These are phyloP conservation scores for Potorous gilbertii DNA, from an alignment of 2,797 vertebrate genomes.

Conservation along the genomic window DNA sequence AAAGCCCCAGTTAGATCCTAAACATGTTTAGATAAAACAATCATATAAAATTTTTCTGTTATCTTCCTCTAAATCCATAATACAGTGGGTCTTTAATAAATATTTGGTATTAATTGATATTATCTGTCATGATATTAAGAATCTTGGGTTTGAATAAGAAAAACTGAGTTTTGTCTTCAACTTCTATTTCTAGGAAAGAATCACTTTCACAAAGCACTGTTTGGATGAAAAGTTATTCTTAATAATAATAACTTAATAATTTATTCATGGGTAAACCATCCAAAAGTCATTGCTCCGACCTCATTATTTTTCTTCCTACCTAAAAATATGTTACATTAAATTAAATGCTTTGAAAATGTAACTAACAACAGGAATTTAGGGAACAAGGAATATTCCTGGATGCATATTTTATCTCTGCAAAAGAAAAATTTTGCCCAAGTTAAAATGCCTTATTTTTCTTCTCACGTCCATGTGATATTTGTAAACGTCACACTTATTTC, in stretches of 20 bases:
- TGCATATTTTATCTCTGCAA: slow-evolving; percentile 17
- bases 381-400: slow-evolving; percentile 18
- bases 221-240: background rate
- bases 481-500: background rate
- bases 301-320: background rate
- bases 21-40: background rate
- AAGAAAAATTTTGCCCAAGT: background rate
- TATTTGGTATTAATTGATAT: background rate
- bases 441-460: slow-evolving; percentile 12
- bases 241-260: background rate
- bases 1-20: background rate
- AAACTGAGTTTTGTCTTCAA: background rate
- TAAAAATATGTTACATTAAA: background rate
- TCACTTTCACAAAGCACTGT: background rate
- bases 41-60: background rate
- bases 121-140: background rate
- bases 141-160: background rate
- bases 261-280: slow-evolving; percentile 19
- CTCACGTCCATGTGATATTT: slow-evolving; percentile 8
- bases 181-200: background rate
- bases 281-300: slow-evolving; percentile 6
- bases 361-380: background rate
- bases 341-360: slow-evolving; percentile 32
- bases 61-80: background rate
- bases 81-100: background rate